A percentile compares a stretch with the other conserved stretches of the same genome.
These are phyloP conservation scores for Macrotis lagotis DNA, from an alignment of 2,113 vertebrate species.

Conservation along the genomic window DNA sequence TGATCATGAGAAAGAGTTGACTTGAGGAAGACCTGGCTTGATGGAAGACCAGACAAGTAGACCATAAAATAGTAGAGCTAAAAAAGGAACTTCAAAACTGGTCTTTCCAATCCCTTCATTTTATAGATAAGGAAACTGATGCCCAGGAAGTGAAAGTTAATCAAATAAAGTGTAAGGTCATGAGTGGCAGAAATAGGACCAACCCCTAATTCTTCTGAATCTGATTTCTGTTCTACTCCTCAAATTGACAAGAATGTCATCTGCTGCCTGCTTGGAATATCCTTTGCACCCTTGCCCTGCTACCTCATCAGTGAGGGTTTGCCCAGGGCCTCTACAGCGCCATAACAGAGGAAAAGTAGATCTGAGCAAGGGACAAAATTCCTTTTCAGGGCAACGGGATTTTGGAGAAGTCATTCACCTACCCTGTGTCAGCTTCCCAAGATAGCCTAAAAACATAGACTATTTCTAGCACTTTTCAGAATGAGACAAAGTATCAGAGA, in stretches of 20 bases:
- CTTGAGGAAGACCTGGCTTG: neutral
- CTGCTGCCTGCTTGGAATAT: neutral
- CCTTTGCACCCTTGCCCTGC: neutral
- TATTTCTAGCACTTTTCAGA: neutral
- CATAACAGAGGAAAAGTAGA: neutral
- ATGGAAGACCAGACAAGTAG: neutral
- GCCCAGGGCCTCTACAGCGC: neutral
- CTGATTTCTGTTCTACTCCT: neutral
- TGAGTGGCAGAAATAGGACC: neutral
- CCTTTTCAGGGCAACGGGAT: neutral
- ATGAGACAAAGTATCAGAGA: neutral
- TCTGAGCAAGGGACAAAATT: neutral
- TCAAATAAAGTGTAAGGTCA: neutral
- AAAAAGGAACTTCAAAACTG: neutral
- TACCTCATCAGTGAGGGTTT: neutral
- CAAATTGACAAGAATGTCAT: neutral
- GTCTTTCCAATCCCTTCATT: neutral
- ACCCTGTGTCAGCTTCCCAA: neutral
- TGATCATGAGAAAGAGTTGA: slow-evolving; percentile 37
- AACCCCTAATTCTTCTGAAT: neutral
- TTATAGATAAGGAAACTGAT: neutral
- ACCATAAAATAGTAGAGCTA: neutral
- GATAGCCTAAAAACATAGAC: neutral
- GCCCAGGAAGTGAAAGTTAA: neutral
- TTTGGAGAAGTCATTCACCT: slow-evolving; percentile 3